Evolutionary conservation across 2,888 invertebrate species (phyloP).

Genomic region (Seladonia tumulorum): DNA sequence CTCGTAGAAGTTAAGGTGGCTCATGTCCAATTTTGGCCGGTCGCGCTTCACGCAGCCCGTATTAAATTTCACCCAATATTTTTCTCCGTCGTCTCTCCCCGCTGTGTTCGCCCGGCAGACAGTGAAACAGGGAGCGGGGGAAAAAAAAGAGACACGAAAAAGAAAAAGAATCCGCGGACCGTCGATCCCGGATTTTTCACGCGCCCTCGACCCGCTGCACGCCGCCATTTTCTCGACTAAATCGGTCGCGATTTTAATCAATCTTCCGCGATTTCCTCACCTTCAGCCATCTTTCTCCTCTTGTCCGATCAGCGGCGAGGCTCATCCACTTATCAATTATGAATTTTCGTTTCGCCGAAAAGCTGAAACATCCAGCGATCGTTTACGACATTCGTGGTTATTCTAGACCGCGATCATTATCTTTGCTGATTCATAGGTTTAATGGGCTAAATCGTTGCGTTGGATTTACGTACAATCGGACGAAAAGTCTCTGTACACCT

Average conservation of each 20-base stretch:
- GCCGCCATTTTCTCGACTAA: background rate
- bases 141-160: background rate
- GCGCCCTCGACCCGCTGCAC: background rate
- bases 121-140: background rate
- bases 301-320: background rate
- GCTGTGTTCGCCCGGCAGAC: background rate
- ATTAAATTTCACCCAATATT: slow-evolving; percentile 84
- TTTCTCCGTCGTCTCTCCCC: slow-evolving; percentile 65
- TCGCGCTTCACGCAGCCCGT: slow-evolving; percentile 82
- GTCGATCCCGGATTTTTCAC: slow-evolving; percentile 7
- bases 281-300: background rate
- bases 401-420: background rate
- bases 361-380: background rate
- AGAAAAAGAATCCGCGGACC: slow-evolving; percentile 24
- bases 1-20: slow-evolving; percentile 82
- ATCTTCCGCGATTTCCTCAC: background rate
- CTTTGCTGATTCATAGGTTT: background rate
- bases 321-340: background rate
- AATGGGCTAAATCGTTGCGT: background rate
- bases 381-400: background rate
- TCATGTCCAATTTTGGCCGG: slow-evolving; percentile 84
- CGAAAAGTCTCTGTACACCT: background rate
- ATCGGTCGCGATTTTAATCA: background rate
- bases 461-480: background rate
- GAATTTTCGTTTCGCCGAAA: background rate